These are phyloP conservation scores for Callimorpha dominula DNA, from an alignment of 2,888 invertebrate genomes.

Conservation along the genomic window DNA sequence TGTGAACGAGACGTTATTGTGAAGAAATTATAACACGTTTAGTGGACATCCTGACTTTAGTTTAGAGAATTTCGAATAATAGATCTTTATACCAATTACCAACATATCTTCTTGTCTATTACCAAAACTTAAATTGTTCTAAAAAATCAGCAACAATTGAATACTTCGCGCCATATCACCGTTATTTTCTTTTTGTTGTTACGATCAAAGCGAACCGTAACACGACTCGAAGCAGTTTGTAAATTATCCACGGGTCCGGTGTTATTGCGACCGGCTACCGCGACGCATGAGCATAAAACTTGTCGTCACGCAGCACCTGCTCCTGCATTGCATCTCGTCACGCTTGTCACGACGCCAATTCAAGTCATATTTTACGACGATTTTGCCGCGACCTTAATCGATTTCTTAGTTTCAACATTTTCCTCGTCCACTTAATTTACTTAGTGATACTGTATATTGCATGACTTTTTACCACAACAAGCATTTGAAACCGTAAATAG, in stretches of 20 bases:
- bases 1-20: background rate
- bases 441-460: slow-evolving; percentile 40
- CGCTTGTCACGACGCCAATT: slow-evolving; percentile 62
- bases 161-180: slow-evolving; percentile 53
- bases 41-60: background rate
- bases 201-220: slow-evolving; percentile 59
- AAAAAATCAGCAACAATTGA: slow-evolving; percentile 53
- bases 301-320: slow-evolving; percentile 62
- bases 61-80: background rate
- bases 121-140: background rate
- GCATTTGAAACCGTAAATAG: slow-evolving; percentile 80
- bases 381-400: slow-evolving; percentile 66
- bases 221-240: slow-evolving; percentile 61
- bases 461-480: slow-evolving; percentile 56
- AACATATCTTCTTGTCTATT: background rate
- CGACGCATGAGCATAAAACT: slow-evolving; percentile 58
- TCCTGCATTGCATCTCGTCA: slow-evolving; percentile 53
- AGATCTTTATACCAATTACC: background rate
- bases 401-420: slow-evolving; percentile 57
- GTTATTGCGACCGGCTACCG: slow-evolving; percentile 54
- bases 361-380: slow-evolving; percentile 56
- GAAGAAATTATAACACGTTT: background rate
- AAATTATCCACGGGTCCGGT: slow-evolving; percentile 69
- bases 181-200: slow-evolving; percentile 71
- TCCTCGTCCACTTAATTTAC: slow-evolving; percentile 42